A percentile compares a stretch with the other conserved stretches of the same genome.
phyloP scores from a whole-genome alignment of 2,888 invertebrate species.

The Torymus texanus region DNA sequence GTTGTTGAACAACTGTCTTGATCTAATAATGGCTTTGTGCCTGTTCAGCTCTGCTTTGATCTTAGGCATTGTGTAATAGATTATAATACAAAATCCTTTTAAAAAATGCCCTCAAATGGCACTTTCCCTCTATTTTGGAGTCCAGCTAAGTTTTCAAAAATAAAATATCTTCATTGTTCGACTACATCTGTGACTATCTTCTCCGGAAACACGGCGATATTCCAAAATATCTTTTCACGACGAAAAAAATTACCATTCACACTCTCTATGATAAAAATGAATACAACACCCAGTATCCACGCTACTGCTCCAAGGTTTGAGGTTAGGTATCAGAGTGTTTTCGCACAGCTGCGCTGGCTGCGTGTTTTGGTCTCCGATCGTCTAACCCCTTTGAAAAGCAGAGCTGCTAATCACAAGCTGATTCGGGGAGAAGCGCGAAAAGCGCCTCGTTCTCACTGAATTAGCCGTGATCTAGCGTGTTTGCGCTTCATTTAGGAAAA shows the following conservation, averaged over 20 bases:
- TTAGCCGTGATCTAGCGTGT: neutral
- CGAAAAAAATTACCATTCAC: neutral
- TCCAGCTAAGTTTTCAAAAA: conserved; percentile 28
- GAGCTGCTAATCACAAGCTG: too few species aligned
- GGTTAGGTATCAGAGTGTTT: conserved; percentile 51
- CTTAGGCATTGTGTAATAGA: conserved; percentile 50
- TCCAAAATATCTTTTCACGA: neutral
- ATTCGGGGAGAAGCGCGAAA: conserved; percentile 15
- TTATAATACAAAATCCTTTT: conserved; percentile 13
- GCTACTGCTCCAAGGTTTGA: conserved; percentile 18
- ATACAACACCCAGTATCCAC: neutral
- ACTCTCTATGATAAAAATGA: conserved; percentile 7
- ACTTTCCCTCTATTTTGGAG: conserved; percentile 20
- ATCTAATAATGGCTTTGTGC: conserved; percentile 35
- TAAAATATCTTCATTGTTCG: conserved; percentile 14
- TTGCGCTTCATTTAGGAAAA: conserved; percentile 42
- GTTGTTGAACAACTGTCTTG: conserved; percentile 52
- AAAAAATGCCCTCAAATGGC: conserved; percentile 35
- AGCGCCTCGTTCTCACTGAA: conserved; percentile 13
- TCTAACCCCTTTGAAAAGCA: too few species aligned
- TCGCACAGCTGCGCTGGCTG: conserved; percentile 26
- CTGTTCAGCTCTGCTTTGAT: conserved; percentile 40
- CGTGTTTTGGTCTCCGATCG: too few species aligned
- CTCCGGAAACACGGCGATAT: conserved; percentile 26
- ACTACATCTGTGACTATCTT: neutral